These are phyloP conservation scores for Reticulitermes speratus DNA, from an alignment of 1,140 invertebrate genomes.

Conservation along the genomic window DNA sequence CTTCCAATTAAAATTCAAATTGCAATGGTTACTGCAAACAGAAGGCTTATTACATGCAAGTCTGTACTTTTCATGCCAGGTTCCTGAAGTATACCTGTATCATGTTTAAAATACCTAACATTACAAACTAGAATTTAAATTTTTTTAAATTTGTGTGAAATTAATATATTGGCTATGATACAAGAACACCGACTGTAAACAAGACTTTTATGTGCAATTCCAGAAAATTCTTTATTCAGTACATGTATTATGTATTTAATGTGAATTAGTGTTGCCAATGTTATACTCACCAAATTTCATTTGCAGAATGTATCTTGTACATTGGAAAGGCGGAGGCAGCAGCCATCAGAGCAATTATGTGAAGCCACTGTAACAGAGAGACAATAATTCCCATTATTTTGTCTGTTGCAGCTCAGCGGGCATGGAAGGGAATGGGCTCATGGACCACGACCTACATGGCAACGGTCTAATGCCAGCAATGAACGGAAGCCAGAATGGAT, in stretches of 20 bases:
- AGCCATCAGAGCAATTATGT: constrained; percentile 40
- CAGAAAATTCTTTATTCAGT: no score
- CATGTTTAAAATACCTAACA: no score
- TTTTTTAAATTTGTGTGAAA: no score
- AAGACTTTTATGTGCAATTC: no score
- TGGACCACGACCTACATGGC: constrained; percentile 59
- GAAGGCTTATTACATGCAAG: no score
- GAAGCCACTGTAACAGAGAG: constrained; percentile 45
- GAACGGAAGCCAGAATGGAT: constrained; percentile 46
- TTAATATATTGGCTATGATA: no score
- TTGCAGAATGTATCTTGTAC: not conserved
- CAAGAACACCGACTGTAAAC: no score
- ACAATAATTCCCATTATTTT: not conserved
- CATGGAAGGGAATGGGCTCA: constrained; percentile 48
- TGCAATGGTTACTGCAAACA: not conserved
- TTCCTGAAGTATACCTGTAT: no score
- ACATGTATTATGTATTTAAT: no score
- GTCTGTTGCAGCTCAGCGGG: constrained; percentile 48
- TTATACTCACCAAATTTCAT: not conserved
- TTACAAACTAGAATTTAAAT: no score
- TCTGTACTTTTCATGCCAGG: no score
- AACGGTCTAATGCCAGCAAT: constrained; percentile 60
- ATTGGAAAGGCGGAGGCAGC: not conserved
- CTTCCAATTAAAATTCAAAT: not conserved
- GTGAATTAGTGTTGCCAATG: no score